Base-by-base conservation (phyloP, 2,888 invertebrate species). In the Terebella lapidaria region DNA sequence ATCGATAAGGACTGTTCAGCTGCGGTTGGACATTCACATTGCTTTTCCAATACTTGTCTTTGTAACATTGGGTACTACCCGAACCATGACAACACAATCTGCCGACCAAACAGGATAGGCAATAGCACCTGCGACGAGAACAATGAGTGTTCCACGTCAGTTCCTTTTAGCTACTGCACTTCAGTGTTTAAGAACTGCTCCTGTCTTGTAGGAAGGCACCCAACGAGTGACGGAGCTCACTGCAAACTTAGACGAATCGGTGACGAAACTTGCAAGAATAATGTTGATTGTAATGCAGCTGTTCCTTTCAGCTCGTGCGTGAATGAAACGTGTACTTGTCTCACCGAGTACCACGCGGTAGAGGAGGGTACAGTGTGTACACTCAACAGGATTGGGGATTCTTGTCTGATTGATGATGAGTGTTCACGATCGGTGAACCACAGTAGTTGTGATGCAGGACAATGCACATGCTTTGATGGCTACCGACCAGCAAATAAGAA, bases 161-260 rank as follows among this genome's bases (percentile, higher is more conserved):
- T 53, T 5, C 10, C 26, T 15, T 22, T 27, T 22, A 53, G 53
- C 28, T 15, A 10, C 27, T 53, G 53, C 22, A 5, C 22, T 20
- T 20, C 15, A 15, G 29, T 27, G 10, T 15, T 5, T 28, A 15
- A 22, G 10, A 53, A 5, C 15, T 53, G 53, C 22, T 15, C 10
- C 5, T 86, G 86, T 42, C n/a, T 20, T 10, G 49, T 49, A 5
- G 49, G 49, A 10, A n/a, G 22, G 5, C 49, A 49, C 49, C 18
- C 15, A 22, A 49, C 49, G 18, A 5, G 22, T 5, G 10, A 15
- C 15, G 18, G 10, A 22, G 24, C 10, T 5, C 5, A 5, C 49
- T 49, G 49, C 24, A 15, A 5, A 10, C 49, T 49, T 15, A 15
- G 49, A 15, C 10, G 22, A 22, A 22, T 49, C 24, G 49, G 49